Evolutionary conservation across 2,113 vertebrate species (phyloP).

Genomic region (Scortum barcoo): DNA sequence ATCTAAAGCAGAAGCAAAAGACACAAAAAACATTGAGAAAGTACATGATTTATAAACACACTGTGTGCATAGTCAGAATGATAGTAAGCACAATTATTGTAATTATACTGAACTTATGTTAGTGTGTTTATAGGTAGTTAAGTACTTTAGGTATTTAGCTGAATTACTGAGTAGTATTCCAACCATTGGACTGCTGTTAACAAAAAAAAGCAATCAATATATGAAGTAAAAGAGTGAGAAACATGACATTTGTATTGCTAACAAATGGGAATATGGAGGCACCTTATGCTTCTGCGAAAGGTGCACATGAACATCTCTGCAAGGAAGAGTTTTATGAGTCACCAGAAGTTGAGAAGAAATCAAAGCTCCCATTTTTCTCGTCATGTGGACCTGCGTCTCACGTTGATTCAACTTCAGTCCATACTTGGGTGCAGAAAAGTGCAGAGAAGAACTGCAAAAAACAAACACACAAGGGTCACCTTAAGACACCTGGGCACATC

Average conservation of each 20-base stretch:
- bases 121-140: neutral
- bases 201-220: neutral
- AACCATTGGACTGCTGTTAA: neutral
- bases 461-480: neutral
- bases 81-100: neutral
- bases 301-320: neutral
- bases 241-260: neutral
- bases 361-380: neutral
- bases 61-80: neutral
- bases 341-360: neutral
- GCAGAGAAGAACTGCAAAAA: neutral
- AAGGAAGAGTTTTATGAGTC: neutral
- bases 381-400: neutral
- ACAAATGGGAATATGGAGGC: neutral
- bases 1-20: neutral
- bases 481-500: rapidly evolving
- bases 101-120: neutral
- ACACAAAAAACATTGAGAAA: neutral
- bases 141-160: neutral
- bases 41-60: neutral
- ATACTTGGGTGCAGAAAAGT: neutral
- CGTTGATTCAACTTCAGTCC: neutral
- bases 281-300: neutral
- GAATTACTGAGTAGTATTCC: neutral
- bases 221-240: neutral